Evolutionary conservation across 2,113 vertebrate species (phyloP), one percentile per base, ranked within the genome.

Genomic region (Isichthys henryi): DNA sequence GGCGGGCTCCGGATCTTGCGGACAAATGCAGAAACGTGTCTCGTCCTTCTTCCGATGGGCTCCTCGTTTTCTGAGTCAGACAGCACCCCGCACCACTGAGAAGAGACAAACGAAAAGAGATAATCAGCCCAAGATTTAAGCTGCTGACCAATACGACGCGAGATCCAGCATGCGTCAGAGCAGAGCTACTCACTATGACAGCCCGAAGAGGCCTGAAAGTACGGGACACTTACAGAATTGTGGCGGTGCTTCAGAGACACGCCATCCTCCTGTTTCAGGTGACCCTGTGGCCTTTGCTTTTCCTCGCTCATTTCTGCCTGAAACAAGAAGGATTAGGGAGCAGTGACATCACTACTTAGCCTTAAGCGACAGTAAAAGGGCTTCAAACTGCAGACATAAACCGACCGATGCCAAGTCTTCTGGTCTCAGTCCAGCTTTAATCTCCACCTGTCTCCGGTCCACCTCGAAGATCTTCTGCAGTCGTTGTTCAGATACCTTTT

Each of bases 31-130:
- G 98, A 98, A 1, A 97, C 96, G 91, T 97, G 97, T 0, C 95
- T 92, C 58, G 96, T 96, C 94, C 95, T 97, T 90, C 95, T 95
- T 92, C 94, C 95, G 90, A 96, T 95, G 0, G 98, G 98, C 91
- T 99, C 97, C 91, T 99, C 98, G 0, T 99, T 99, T 95, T 99
- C 98, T 0, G 98, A 98, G 93, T 99, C 97, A 0, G 98, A 99
- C 93, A 97, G 95, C 52, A 95, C 93, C 0, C 93, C 94, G 92
- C 93, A 90, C 85, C 50, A 53, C 82, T 84, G 87, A 89, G 66
- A 91, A 92, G 87, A 66, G 87, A 89, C 4, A 43, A 17, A 19
- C 6, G 35, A 17, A 39, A 43, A 35, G 35, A 74, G 85, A 13
- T 62, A 21, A 58, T 31, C 43, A 46, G 23, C 2, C 2, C 3